A percentile compares a stretch with the other conserved stretches of the same genome.
Evolutionary conservation across 2,797 vertebrate species (phyloP).

Genomic region (Selene dorsalis): DNA sequence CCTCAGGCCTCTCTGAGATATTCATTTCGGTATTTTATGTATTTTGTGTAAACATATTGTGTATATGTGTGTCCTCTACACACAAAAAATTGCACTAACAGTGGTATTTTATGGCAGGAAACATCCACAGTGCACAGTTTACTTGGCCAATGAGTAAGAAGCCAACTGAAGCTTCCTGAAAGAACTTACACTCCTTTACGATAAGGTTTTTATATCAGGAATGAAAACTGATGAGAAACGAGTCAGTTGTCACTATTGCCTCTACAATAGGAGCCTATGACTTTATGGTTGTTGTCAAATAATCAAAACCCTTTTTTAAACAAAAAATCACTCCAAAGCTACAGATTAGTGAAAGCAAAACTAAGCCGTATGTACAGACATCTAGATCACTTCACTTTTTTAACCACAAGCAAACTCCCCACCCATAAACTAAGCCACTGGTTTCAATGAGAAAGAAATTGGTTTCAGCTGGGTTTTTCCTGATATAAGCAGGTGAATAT

Average conservation of each 20-base stretch:
- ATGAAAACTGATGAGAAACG: too few species aligned
- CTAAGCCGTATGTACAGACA: background rate
- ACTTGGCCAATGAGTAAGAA: background rate
- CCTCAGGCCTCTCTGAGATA: background rate
- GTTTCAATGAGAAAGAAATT: background rate
- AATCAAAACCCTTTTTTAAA: background rate
- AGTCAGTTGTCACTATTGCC: background rate
- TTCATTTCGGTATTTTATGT: background rate
- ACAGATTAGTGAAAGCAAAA: conserved; percentile 16
- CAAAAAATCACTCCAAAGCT: background rate
- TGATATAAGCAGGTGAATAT: conserved; percentile 11
- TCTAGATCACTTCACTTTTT: background rate
- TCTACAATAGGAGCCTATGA: background rate
- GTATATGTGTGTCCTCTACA: background rate
- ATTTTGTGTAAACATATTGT: background rate
- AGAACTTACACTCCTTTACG: background rate
- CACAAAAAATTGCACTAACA: background rate
- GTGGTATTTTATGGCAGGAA: background rate
- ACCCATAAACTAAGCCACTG: background rate
- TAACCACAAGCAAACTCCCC: background rate
- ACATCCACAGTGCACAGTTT: too few species aligned
- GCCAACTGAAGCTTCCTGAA: background rate
- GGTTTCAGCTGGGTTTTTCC: background rate
- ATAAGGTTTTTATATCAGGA: background rate
- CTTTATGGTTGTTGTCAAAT: background rate